Conservation (phyloP, 2,797 vertebrate species). For the Platalea minor region DNA sequence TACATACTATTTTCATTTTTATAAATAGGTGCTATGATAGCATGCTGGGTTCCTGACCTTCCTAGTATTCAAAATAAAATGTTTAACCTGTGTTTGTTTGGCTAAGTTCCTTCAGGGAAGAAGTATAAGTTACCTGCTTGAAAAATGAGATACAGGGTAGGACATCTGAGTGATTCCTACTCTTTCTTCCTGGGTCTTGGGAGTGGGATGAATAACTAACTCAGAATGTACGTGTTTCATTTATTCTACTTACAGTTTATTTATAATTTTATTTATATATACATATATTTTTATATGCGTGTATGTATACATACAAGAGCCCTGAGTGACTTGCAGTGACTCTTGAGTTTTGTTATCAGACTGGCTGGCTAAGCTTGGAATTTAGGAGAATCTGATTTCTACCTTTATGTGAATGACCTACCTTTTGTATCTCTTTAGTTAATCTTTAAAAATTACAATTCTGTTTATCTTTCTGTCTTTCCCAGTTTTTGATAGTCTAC, state of each 20-base stretch:
- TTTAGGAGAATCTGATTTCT: background rate
- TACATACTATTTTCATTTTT: background rate
- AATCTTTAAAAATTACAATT: background rate
- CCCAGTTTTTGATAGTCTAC: constrained; percentile 58
- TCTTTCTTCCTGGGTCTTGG: background rate
- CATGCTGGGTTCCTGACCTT: background rate
- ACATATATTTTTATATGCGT: background rate
- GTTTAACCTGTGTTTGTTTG: background rate
- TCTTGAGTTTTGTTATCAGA: background rate
- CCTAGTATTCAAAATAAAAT: background rate
- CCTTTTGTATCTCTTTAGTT: background rate
- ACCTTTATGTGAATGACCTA: background rate
- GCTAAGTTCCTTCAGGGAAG: background rate
- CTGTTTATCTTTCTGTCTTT: background rate
- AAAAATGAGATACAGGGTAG: background rate
- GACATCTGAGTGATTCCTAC: background rate
- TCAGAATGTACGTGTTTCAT: background rate
- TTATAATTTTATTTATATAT: background rate
- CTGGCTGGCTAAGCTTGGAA: background rate
- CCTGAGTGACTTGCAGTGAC: background rate
- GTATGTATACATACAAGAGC: background rate
- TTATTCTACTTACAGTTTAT: background rate
- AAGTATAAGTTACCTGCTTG: background rate
- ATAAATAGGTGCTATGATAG: background rate
- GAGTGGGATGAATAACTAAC: background rate